These are phyloP conservation scores for Nomada ruficornis DNA, from an alignment of 2,888 invertebrate genomes.

Conservation along the genomic window DNA sequence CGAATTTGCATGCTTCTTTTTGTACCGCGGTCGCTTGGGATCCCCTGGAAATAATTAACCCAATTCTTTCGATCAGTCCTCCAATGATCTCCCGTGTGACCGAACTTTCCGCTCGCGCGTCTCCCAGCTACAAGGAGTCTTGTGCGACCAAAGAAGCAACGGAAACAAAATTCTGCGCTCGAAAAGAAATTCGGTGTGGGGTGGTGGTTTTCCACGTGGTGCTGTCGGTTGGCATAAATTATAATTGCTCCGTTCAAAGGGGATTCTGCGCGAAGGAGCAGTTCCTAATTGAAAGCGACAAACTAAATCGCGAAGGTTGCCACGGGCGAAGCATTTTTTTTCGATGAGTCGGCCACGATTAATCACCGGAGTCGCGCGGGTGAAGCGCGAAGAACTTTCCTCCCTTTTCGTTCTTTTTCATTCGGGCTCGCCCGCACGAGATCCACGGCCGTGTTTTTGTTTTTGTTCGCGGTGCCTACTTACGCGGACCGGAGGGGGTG, in stretches of 20 bases:
- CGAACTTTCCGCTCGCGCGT: background rate
- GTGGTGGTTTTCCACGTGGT: background rate
- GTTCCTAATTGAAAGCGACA: constrained; percentile 40
- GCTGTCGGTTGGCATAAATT: background rate
- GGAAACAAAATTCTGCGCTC: background rate
- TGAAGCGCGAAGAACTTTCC: background rate
- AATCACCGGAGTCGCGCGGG: constrained; percentile 33
- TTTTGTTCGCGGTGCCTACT: constrained; percentile 23
- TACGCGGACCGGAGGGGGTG: constrained; percentile 10
- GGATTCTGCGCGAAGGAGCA: background rate
- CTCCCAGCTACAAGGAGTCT: background rate
- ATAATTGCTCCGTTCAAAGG: background rate
- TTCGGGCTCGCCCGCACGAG: constrained; percentile 1
- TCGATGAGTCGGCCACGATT: constrained; percentile 35
- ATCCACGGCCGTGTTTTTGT: constrained; percentile 20
- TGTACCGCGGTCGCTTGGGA: background rate
- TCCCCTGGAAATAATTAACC: constrained; percentile 13
- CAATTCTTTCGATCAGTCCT: background rate
- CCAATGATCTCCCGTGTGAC: background rate
- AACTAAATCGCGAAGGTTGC: constrained; percentile 47
- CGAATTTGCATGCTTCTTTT: background rate
- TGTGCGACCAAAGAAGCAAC: constrained; percentile 9
- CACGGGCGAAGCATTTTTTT: constrained; percentile 26
- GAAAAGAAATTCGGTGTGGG: no score
- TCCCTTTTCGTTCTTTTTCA: constrained; percentile 10